Conservation (phyloP, 2,113 vertebrate species). For the Hippocampus zosterae region DNA sequence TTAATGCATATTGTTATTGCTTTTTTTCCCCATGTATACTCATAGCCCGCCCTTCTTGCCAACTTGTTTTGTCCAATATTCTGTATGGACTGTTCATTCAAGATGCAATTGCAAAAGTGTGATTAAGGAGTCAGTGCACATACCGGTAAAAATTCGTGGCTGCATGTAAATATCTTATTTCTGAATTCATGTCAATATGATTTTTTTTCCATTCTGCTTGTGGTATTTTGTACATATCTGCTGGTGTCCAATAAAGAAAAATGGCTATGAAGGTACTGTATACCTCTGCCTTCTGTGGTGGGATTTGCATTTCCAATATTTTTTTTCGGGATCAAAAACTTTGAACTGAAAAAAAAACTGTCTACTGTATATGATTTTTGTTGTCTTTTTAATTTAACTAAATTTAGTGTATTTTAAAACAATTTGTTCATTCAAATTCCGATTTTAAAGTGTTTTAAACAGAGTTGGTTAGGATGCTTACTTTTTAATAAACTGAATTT, state of each 20-base stretch:
- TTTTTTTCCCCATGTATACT: neutral
- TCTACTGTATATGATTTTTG: too few relatives aligned
- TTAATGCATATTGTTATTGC: neutral
- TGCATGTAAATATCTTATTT: conserved; percentile 6
- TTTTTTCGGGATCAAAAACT: too few relatives aligned
- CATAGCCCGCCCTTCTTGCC: neutral
- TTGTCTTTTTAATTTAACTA: too few relatives aligned
- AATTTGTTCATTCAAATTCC: too few relatives aligned
- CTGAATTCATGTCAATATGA: neutral
- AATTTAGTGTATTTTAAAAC: too few relatives aligned
- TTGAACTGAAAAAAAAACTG: too few relatives aligned
- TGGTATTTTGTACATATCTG: neutral
- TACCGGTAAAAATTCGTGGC: neutral
- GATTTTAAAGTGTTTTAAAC: too few relatives aligned
- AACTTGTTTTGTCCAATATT: neutral
- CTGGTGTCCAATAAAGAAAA: neutral
- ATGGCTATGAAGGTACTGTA: neutral
- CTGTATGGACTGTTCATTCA: neutral
- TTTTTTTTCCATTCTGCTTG: neutral
- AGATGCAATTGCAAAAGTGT: neutral
- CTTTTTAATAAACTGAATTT: too few relatives aligned
- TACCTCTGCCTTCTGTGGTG: too few relatives aligned
- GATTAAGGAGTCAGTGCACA: neutral
- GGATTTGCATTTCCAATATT: too few relatives aligned
- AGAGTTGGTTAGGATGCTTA: too few relatives aligned